A percentile compares a stretch with the other conserved stretches of the same genome.
Conservation (phyloP, 2,797 vertebrate genomes). For the Amniataba percoides region DNA sequence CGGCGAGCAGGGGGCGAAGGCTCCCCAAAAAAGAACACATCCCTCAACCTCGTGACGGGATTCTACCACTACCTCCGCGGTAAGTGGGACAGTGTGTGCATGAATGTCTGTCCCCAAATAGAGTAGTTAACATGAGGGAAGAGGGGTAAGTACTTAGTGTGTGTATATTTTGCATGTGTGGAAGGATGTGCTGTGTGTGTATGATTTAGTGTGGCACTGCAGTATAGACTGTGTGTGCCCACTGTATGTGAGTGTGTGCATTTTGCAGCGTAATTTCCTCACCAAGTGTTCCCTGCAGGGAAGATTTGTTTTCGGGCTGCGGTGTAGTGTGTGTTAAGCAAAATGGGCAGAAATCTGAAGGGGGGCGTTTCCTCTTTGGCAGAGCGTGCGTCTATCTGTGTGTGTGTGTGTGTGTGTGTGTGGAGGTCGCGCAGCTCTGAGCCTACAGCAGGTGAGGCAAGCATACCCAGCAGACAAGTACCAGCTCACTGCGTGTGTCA, state of each 20-base stretch:
- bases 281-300: constrained; percentile 47
- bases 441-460: constrained; percentile 65
- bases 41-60: constrained; percentile 87
- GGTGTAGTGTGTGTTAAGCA: constrained; percentile 31
- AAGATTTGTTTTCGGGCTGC: constrained; percentile 32
- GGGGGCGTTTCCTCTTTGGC: constrained; percentile 64
- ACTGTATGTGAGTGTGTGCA: constrained; percentile 33
- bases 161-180: constrained; percentile 47
- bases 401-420: constrained; percentile 30
- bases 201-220: constrained; percentile 53
- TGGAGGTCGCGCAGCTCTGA: constrained; percentile 51
- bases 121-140: constrained; percentile 24
- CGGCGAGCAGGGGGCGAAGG: constrained; percentile 71
- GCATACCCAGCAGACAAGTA: constrained; percentile 50
- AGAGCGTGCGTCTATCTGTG: constrained; percentile 2
- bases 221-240: constrained; percentile 51
- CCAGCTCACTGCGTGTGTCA: constrained; percentile 53
- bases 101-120: constrained; percentile 35
- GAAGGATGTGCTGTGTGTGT: constrained; percentile 8
- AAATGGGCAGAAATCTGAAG: constrained; percentile 38
- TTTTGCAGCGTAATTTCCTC: constrained; percentile 55
- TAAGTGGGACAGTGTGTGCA: constrained; percentile 84
- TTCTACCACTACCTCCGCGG: constrained; percentile 88
- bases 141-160: constrained; percentile 27
- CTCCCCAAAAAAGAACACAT: constrained; percentile 83